Percentiles rank a stretch among this genome's conserved stretches.
Conservation (phyloP, 2,888 invertebrate genomes). For the Chaetogeoica ovagalla region DNA sequence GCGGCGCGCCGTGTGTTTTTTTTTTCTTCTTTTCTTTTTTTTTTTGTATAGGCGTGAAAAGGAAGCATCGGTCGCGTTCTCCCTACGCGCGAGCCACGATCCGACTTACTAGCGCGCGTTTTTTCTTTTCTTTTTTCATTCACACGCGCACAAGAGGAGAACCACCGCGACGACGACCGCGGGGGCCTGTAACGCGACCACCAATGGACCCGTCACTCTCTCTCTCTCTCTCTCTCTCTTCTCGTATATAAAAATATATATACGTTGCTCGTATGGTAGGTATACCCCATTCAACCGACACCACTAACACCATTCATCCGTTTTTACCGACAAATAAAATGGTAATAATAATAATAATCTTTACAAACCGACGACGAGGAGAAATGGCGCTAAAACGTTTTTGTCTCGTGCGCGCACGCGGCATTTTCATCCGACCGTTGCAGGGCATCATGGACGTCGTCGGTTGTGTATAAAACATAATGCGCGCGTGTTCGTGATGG, state of each 20-base stretch:
- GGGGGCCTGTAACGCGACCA: not conserved
- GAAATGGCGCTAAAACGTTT: conserved; percentile 46
- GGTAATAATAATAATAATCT: conserved; percentile 27
- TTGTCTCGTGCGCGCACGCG: not conserved
- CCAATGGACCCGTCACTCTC: too few relatives aligned
- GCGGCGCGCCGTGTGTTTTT: not conserved
- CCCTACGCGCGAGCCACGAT: too few relatives aligned
- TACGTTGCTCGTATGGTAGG: not conserved
- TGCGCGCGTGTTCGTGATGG: too few relatives aligned
- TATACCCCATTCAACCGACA: too few relatives aligned
- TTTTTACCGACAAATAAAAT: conserved; percentile 23
- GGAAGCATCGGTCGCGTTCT: conserved; percentile 14
- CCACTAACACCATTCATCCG: conserved; percentile 16
- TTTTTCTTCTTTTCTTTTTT: conserved; percentile 15
- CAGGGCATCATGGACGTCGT: too few relatives aligned
- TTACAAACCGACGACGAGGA: conserved; percentile 10
- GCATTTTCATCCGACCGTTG: conserved; percentile 21
- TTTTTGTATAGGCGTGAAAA: conserved; percentile 47
- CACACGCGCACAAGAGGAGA: not conserved
- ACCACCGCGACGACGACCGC: not conserved
- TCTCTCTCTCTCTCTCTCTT: too few relatives aligned
- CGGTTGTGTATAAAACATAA: not conserved
- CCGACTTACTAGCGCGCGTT: not conserved
- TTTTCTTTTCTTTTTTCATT: conserved; percentile 27
- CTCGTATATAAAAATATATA: too few relatives aligned